phyloP scores from a whole-genome alignment of 2,113 vertebrate genomes.

The Pitta sordida region DNA sequence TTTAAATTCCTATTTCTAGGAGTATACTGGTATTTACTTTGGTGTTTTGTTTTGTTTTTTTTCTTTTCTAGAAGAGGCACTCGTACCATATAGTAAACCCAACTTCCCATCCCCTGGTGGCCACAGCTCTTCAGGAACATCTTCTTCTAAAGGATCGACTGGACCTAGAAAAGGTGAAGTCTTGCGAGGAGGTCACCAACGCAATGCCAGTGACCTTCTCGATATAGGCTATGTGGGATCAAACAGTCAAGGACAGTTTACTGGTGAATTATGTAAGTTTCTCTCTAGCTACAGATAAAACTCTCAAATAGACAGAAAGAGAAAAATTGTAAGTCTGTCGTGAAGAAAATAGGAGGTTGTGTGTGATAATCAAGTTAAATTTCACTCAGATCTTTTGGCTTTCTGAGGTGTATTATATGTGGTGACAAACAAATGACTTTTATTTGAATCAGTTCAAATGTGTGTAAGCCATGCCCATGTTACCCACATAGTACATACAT shows the following conservation, averaged over 20 bases:
- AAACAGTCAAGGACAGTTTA: slow-evolving; percentile 91
- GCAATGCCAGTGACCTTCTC: slow-evolving; percentile 86
- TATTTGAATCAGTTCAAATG: background rate
- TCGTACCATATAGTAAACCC: slow-evolving; percentile 95
- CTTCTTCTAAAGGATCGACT: slow-evolving; percentile 95
- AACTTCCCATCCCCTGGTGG: slow-evolving; percentile 94
- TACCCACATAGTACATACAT: background rate
- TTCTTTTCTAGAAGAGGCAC: slow-evolving; percentile 84
- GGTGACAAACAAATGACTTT: background rate
- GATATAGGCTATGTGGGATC: slow-evolving; percentile 87
- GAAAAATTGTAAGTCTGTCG: background rate
- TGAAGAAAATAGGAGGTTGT: background rate
- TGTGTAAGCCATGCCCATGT: background rate
- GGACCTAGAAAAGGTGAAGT: slow-evolving; percentile 88
- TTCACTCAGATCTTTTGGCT: background rate
- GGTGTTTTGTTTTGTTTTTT: background rate
- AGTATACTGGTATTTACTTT: background rate
- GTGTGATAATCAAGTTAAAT: background rate
- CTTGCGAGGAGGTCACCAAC: slow-evolving; percentile 83
- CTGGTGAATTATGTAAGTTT: slow-evolving; percentile 95
- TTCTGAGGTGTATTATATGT: background rate
- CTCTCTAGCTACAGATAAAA: slow-evolving; percentile 18
- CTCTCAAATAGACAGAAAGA: background rate
- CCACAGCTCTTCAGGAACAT: slow-evolving; percentile 95
- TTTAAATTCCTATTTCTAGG: background rate